Evolutionary conservation across 2,113 vertebrate species (phyloP).

Genomic region (Lycaon pictus): DNA sequence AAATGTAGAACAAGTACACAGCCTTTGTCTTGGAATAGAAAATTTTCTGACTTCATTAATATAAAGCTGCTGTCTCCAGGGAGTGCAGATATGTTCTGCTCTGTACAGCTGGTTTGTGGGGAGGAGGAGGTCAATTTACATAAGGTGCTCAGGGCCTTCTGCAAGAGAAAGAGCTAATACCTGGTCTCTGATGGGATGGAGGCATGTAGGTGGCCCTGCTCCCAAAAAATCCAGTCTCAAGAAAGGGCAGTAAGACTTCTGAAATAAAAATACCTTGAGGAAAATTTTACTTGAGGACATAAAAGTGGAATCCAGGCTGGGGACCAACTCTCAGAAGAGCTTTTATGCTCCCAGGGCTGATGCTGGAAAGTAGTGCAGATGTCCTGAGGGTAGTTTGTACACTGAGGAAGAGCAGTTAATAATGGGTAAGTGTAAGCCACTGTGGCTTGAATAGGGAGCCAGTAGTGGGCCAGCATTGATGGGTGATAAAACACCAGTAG

Average conservation of each 20-base stretch:
- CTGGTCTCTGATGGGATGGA: not conserved
- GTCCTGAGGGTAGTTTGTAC: not conserved
- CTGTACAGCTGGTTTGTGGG: conserved; percentile 28
- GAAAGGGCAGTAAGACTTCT: not conserved
- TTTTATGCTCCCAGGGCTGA: not conserved
- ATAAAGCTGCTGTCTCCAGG: not conserved
- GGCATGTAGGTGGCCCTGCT: not conserved
- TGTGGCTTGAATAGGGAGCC: not conserved
- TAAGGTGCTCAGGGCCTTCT: not conserved
- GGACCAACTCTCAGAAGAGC: not conserved
- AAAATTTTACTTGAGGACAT: not conserved
- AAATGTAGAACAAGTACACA: not conserved
- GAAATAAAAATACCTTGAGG: not conserved
- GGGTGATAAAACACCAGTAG: not conserved
- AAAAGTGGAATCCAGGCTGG: not conserved
- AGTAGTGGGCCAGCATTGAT: not conserved
- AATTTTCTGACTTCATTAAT: conserved; percentile 59
- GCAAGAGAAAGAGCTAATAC: not conserved
- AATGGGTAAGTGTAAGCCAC: not conserved
- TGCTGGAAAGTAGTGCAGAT: not conserved
- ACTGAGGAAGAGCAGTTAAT: not conserved
- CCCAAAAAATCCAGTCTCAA: not conserved
- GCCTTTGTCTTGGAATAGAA: not conserved
- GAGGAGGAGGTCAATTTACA: conserved; percentile 4
- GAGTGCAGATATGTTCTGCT: conserved; percentile 9